These are phyloP conservation scores for Psittacara wagleri DNA, from an alignment of 2,113 vertebrate genomes.

Conservation along the genomic window DNA sequence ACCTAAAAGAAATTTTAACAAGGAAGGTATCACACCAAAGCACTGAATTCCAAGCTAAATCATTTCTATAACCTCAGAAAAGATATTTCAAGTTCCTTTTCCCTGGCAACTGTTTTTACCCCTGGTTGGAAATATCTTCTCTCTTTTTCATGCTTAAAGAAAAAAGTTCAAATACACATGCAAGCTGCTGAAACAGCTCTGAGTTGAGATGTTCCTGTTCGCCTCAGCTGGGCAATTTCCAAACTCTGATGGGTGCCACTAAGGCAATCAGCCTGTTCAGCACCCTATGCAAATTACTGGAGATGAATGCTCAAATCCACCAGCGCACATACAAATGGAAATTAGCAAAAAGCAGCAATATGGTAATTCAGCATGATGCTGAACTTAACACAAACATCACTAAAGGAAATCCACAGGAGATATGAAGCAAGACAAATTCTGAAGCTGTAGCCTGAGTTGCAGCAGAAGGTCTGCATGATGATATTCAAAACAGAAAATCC, in stretches of 20 bases:
- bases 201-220: background rate
- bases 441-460: background rate
- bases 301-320: background rate
- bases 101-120: background rate
- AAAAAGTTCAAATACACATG: background rate
- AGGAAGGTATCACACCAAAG: background rate
- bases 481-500: background rate
- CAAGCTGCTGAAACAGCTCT: background rate
- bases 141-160: background rate
- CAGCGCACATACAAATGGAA: background rate
- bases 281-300: background rate
- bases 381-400: background rate
- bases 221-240: background rate
- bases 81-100: background rate
- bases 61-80: background rate
- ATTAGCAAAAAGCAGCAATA: background rate
- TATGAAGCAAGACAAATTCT: background rate
- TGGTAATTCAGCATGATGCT: background rate
- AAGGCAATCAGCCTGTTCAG: background rate
- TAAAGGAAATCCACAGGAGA: background rate
- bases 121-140: background rate
- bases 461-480: background rate
- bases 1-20: background rate
- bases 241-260: background rate
- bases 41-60: background rate